phyloP scores from a whole-genome alignment of 2,888 invertebrate genomes.

The Caenorhabditis imperialis region DNA sequence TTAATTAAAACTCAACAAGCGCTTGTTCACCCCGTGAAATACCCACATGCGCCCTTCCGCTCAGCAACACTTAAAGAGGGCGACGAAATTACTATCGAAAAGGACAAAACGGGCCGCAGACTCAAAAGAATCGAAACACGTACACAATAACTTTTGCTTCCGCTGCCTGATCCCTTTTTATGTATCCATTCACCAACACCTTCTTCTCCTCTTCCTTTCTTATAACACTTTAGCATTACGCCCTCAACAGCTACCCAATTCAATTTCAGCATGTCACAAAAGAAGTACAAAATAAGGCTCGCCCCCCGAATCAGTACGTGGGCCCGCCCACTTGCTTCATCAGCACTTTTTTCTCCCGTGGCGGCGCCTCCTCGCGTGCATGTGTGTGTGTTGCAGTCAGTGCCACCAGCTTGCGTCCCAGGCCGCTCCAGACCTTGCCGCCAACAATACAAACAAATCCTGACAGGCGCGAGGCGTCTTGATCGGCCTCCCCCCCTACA shows the following conservation, averaged over 20 bases:
- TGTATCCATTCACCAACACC: constrained; percentile 41
- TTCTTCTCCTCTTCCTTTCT: constrained; percentile 20
- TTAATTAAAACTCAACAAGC: constrained; percentile 36
- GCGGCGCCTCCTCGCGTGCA: constrained; percentile 38
- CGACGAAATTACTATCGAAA: constrained; percentile 50
- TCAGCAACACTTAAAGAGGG: constrained; percentile 36
- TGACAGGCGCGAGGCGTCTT: constrained; percentile 38
- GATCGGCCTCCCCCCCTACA: constrained; percentile 29
- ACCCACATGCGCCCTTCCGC: constrained; percentile 37
- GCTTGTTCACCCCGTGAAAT: constrained; percentile 18
- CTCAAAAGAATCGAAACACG: constrained; percentile 48
- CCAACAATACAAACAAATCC: constrained; percentile 53
- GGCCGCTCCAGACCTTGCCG: constrained; percentile 29
- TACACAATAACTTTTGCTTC: constrained; percentile 52
- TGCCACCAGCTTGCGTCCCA: constrained; percentile 19
- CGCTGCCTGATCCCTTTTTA: constrained; percentile 45
- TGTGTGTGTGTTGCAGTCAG: constrained; percentile 33
- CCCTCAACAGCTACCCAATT: constrained; percentile 19
- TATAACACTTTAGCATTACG: constrained; percentile 21
- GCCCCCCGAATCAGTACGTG: constrained; percentile 8
- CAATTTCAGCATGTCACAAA: constrained; percentile 19
- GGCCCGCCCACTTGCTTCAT: constrained; percentile 29
- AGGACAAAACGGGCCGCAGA: constrained; percentile 51
- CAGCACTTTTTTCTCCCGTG: constrained; percentile 39
- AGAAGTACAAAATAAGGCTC: constrained; percentile 6